Percentiles rank a stretch among this genome's conserved stretches.
These are phyloP conservation scores for Aphelenchoides fujianensis DNA, from an alignment of 1,140 invertebrate genomes.

Conservation along the genomic window DNA sequence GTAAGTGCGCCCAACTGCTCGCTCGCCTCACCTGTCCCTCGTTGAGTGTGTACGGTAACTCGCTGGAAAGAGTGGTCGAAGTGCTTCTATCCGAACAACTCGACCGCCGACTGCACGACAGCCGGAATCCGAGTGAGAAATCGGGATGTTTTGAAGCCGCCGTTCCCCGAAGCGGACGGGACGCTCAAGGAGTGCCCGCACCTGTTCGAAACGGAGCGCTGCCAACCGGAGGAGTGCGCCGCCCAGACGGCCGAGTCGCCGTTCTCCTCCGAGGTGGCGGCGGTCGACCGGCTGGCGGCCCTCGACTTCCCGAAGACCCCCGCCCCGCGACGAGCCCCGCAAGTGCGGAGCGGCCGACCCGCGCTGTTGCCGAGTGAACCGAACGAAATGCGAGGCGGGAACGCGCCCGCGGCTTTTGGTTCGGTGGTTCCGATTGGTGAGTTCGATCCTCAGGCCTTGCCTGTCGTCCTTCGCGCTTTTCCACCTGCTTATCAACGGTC, in stretches of 20 bases:
- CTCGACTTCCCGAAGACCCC: not conserved
- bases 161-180: constrained; percentile 2
- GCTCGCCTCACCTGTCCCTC: too few species aligned
- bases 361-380: not conserved
- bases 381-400: not conserved
- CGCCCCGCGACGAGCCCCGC: not conserved
- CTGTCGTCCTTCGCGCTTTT: too few species aligned
- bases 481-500: not conserved
- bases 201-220: not conserved
- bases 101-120: not conserved
- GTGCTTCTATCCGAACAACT: not conserved
- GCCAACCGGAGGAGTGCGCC: not conserved
- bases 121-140: constrained; percentile 1
- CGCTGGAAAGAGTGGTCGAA: not conserved
- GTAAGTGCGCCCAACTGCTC: too few species aligned
- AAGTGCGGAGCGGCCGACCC: not conserved
- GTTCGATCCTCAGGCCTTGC: not conserved
- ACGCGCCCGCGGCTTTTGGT: not conserved
- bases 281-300: not conserved
- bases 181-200: not conserved
- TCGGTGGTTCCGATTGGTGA: constrained; percentile 8
- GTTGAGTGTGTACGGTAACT: constrained; percentile 3
- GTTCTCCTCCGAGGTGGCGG: not conserved
- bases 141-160: constrained; percentile 2
- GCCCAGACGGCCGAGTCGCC: not conserved